Conservation (phyloP, 1,140 invertebrate species). For the Eupristina koningsbergeri region DNA sequence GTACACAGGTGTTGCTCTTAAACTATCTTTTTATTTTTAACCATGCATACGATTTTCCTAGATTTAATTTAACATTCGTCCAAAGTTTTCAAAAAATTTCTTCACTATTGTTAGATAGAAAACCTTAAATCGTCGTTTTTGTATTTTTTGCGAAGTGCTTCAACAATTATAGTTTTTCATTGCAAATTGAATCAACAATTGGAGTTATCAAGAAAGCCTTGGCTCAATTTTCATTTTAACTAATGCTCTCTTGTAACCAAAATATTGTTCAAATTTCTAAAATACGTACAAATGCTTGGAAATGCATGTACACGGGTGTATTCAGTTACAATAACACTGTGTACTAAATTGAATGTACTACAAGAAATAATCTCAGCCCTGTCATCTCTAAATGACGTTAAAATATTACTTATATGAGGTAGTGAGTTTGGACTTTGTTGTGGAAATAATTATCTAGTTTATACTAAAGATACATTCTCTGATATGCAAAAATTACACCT, state of each 20-base stretch:
- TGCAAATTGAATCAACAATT: no score
- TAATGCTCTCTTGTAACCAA: no score
- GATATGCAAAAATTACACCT: constrained; percentile 7
- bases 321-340: background rate
- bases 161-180: no score
- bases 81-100: no score
- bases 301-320: no score
- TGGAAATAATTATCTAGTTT: background rate
- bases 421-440: background rate
- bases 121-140: no score
- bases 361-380: background rate
- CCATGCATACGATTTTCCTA: no score
- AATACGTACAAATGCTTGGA: no score
- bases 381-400: background rate
- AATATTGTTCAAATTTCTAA: background rate
- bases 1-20: constrained; percentile 3
- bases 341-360: background rate
- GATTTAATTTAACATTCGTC: background rate
- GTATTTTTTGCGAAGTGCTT: no score
- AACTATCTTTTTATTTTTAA: background rate
- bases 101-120: no score
- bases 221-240: no score
- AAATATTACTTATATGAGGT: background rate
- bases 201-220: no score
- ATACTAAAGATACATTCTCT: constrained; percentile 16